These are phyloP conservation scores for Pycnomerus fuliginosus DNA, from an alignment of 2,888 invertebrate species.

Conservation along the genomic window DNA sequence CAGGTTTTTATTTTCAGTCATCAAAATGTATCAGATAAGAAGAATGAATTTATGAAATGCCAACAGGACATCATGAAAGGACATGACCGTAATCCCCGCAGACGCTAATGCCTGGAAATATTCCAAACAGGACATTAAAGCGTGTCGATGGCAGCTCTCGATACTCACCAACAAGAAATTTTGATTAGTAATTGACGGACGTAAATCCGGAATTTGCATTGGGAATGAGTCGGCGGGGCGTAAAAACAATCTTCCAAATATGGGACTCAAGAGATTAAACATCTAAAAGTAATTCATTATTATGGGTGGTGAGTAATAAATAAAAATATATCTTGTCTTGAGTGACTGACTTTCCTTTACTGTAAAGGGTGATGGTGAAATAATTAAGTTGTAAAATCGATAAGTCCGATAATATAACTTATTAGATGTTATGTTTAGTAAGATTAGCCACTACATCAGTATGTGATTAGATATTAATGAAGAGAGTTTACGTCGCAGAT, in stretches of 20 bases:
- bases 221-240: too few relatives aligned
- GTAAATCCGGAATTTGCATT: constrained; percentile 6
- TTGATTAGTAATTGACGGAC: constrained; percentile 1
- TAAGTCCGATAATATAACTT: too few relatives aligned
- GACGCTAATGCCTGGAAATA: constrained; percentile 12
- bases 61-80: constrained; percentile 6
- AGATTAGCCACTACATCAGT: too few relatives aligned
- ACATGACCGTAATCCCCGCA: constrained; percentile 12
- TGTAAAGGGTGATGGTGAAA: constrained; percentile 15
- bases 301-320: background rate
- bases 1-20: background rate
- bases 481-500: constrained; percentile 12
- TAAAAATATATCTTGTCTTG: constrained; percentile 10
- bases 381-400: constrained; percentile 17
- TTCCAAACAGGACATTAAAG: constrained; percentile 12
- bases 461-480: constrained; percentile 21
- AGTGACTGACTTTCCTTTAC: too few relatives aligned
- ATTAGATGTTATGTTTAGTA: too few relatives aligned
- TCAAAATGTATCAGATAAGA: constrained; percentile 5
- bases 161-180: constrained; percentile 9
- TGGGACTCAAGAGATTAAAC: constrained; percentile 14
- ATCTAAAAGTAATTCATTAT: constrained; percentile 12
- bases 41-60: constrained; percentile 3
- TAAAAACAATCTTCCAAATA: too few relatives aligned
- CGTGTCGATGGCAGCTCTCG: constrained; percentile 12